Base-by-base conservation (phyloP, 2,888 invertebrate genomes). In the Pandemis corylana region DNA sequence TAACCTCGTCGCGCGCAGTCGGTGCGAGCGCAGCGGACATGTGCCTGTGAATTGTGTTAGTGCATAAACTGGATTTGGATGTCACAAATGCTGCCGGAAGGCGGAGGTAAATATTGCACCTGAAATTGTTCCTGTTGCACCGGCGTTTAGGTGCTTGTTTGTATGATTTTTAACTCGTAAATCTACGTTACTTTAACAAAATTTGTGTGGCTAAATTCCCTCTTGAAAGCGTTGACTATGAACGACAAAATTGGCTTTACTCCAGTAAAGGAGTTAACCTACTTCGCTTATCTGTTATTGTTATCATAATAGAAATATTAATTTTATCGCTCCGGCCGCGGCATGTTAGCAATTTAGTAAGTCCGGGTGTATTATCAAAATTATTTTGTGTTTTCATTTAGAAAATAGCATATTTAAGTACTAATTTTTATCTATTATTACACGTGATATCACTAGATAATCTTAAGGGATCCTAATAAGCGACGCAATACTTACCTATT, bases 31-130 rank as follows among this genome's bases (percentile, higher is more conserved):
- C 70, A 66, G 62, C 70, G 56, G 44, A 62, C 68, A 20, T 67
- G 75, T 62, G 71, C 67, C 53, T 67, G 78, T 77, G 76, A 75
- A 74, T 78, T 77, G 77, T 78, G 78, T 78, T 36, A 81, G 83
- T 88, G 89, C 78, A 72, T 76, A 80, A 76, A 83, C 82, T 84
- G 88, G 89, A 88, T 88, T 88, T 89, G 89, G 90, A 92, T 92
- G 93, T 91, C 93, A 88, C 91, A 86, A 82, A 94, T 94, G 94
- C 87, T 94, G 81, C 94, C 94, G 77, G 94, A 94, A 82, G 90
- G 89, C 82, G 91, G 88, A 92, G 93, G 94, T 94, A 89, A 91
- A 87, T 79, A 74, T 76, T 75, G 75, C 73, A 71, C 68, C 68
- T 36, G 28, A 36, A 36, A 36, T 36, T 36, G 28, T 36, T 36